Conservation (phyloP, 2,113 vertebrate species). For the Columba janthina region DNA sequence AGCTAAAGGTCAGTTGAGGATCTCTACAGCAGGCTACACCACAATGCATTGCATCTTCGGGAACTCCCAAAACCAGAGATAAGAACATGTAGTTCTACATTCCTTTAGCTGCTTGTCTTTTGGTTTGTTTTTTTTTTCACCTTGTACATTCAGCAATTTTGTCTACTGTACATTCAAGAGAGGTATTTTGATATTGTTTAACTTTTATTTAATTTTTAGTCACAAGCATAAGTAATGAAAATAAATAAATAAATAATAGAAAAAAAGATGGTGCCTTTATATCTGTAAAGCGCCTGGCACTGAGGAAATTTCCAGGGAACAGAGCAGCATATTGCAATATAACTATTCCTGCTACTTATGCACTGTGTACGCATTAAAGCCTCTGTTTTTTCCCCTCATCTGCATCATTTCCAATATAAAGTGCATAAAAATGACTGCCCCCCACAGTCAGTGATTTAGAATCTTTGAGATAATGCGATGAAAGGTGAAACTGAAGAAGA, state of each 20-base stretch:
- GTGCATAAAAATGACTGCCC: background rate
- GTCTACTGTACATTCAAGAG: background rate
- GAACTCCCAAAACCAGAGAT: background rate
- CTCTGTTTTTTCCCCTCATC: background rate
- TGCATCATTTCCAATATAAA: background rate
- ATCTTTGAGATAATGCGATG: background rate
- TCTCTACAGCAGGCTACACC: background rate
- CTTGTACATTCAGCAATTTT: background rate
- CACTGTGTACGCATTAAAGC: background rate
- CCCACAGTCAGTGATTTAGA: background rate
- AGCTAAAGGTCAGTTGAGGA: background rate
- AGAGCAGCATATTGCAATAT: background rate
- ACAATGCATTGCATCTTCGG: background rate
- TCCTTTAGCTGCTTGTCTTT: background rate
- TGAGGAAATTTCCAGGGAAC: background rate
- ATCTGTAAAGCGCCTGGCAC: background rate
- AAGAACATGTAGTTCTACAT: rapidly evolving
- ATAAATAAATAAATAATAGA: background rate
- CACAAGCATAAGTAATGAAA: background rate
- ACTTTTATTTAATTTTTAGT: background rate
- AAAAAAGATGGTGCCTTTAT: background rate
- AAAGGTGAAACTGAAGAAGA: slow-evolving; percentile 20
- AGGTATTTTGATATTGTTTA: background rate
- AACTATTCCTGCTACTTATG: background rate
- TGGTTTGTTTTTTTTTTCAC: background rate